These are phyloP conservation scores for Lathronympha strigana DNA, from an alignment of 2,888 invertebrate species.

Conservation along the genomic window DNA sequence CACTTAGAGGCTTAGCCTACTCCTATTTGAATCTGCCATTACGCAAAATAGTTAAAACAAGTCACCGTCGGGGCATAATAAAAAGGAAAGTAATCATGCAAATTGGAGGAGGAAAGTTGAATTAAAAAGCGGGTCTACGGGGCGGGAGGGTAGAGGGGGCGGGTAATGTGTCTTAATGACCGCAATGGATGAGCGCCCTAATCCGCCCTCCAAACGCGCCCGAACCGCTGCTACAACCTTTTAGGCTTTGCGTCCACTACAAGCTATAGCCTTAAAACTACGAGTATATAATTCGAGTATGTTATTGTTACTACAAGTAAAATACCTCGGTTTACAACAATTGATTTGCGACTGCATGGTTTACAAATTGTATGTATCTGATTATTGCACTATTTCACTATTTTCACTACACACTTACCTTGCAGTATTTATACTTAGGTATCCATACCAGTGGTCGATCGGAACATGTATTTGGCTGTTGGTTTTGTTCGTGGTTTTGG, in stretches of 20 bases:
- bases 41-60: constrained; percentile 48
- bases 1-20: neutral
- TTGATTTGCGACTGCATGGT: no score
- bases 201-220: constrained; percentile 64
- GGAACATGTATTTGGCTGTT: no score
- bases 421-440: no score
- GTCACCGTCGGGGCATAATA: constrained; percentile 72
- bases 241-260: constrained; percentile 11
- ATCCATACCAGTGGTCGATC: no score
- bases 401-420: no score
- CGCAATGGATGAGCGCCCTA: constrained; percentile 79
- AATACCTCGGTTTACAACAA: no score
- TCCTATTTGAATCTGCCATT: constrained; percentile 26
- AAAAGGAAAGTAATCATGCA: constrained; percentile 85
- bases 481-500: no score
- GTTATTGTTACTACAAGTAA: neutral
- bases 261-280: constrained; percentile 12
- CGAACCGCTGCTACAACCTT: constrained; percentile 63
- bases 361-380: no score
- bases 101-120: constrained; percentile 82
- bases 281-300: neutral
- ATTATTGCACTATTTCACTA: no score
- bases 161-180: constrained; percentile 83
- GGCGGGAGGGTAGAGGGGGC: constrained; percentile 47
- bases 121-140: constrained; percentile 78